These are phyloP conservation scores for Parauchenoglanis punctatus DNA, from an alignment of 2,797 vertebrate species.

Conservation along the genomic window DNA sequence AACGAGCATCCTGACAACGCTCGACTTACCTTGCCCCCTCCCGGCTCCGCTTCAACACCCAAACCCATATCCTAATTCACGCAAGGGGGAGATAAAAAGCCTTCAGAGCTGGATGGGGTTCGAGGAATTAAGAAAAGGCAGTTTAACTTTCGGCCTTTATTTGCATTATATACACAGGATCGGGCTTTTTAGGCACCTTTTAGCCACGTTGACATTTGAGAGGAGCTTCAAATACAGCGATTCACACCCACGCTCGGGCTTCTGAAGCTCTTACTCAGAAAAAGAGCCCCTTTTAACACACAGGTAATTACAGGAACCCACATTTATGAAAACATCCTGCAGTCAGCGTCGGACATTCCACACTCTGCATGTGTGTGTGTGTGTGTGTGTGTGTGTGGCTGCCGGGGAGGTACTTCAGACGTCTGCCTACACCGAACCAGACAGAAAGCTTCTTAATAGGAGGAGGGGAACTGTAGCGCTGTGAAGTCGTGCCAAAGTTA, in stretches of 20 bases:
- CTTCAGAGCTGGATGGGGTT: neutral
- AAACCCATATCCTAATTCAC: neutral
- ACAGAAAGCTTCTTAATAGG: constrained; percentile 35
- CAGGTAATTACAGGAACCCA: constrained; percentile 50
- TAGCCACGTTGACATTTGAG: neutral
- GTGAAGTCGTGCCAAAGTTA: constrained; percentile 56
- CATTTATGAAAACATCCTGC: constrained; percentile 55
- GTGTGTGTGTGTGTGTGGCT: neutral
- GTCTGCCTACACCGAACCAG: constrained; percentile 38
- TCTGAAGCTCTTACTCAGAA: constrained; percentile 2
- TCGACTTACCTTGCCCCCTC: neutral
- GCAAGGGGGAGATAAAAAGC: neutral
- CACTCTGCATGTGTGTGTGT: neutral
- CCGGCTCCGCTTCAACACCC: neutral
- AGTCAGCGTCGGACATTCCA: constrained; percentile 47
- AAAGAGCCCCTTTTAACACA: constrained; percentile 37
- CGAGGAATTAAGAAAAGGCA: neutral
- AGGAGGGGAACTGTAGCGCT: constrained; percentile 34
- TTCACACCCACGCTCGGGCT: neutral
- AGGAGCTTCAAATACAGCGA: neutral
- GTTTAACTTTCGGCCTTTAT: neutral
- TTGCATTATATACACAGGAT: neutral
- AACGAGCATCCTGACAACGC: neutral
- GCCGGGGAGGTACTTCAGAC: constrained; percentile 47
- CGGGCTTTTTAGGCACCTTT: neutral